phyloP scores from a whole-genome alignment of 2,797 vertebrate genomes.

The Xerus rutilus region DNA sequence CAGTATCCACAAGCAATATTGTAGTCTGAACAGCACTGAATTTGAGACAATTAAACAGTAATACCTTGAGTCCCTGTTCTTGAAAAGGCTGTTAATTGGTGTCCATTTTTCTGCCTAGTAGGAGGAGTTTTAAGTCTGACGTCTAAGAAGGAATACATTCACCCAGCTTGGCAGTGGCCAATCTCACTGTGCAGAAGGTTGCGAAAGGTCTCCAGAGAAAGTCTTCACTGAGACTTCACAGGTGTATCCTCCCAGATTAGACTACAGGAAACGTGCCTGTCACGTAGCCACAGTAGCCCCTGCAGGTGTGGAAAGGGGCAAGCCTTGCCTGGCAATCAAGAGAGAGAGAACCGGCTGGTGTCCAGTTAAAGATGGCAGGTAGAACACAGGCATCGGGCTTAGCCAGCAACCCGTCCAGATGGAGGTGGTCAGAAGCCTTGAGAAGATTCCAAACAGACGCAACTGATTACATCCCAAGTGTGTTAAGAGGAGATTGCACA shows the following conservation, averaged over 20 bases:
- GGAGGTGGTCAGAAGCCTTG: not conserved
- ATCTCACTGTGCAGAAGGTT: not conserved
- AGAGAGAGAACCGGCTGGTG: not conserved
- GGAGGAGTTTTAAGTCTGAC: slow-evolving; percentile 36
- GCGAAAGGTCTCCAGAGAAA: not conserved
- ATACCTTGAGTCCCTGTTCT: not conserved
- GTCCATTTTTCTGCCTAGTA: not conserved
- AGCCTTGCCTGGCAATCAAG: not conserved
- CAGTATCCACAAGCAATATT: not conserved
- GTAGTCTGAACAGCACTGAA: not conserved
- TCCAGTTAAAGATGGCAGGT: not conserved
- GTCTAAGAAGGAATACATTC: not conserved
- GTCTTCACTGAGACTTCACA: not conserved
- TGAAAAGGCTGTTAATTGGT: not conserved
- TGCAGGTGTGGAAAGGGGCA: not conserved
- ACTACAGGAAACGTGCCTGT: not conserved
- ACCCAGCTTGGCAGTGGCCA: not conserved
- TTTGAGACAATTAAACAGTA: slow-evolving; percentile 37
- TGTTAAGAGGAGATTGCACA: not conserved
- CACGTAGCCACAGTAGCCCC: not conserved
- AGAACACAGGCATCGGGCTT: not conserved
- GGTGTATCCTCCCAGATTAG: not conserved
- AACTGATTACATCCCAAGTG: not conserved
- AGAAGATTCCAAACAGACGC: not conserved
- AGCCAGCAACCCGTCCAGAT: not conserved